Evolutionary conservation across 2,113 vertebrate genomes (phyloP).

Genomic region (Electrona antarctica): DNA sequence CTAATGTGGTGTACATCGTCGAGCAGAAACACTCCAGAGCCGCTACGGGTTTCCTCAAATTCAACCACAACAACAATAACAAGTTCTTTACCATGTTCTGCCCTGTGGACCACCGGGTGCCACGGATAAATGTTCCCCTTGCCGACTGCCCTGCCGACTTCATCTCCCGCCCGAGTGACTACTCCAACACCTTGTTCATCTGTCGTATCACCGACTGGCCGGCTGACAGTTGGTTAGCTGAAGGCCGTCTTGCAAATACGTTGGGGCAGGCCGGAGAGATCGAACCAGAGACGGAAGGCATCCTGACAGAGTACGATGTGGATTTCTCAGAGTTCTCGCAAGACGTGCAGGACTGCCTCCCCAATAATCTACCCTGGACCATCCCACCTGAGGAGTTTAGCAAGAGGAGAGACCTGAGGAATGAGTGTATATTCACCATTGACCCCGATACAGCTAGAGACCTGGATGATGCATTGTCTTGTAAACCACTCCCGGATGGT

Average conservation of each 20-base stretch:
- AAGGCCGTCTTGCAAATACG: slow-evolving; percentile 88
- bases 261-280: slow-evolving; percentile 96
- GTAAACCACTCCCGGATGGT: slow-evolving; percentile 92
- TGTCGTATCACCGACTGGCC: slow-evolving; percentile 92
- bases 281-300: slow-evolving; percentile 95
- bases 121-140: slow-evolving; percentile 88
- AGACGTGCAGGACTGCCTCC: slow-evolving; percentile 88
- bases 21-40: slow-evolving; percentile 95
- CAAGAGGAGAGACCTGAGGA: slow-evolving; percentile 89
- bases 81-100: slow-evolving; percentile 93
- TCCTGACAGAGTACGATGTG: slow-evolving; percentile 90
- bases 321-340: slow-evolving; percentile 92
- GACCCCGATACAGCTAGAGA: slow-evolving; percentile 95
- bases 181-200: slow-evolving; percentile 87
- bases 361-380: slow-evolving; percentile 87
- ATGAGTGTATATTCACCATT: slow-evolving; percentile 95
- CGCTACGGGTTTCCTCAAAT: slow-evolving; percentile 90
- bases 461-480: slow-evolving; percentile 96
- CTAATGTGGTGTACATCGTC: slow-evolving; percentile 93
- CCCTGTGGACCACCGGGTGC: slow-evolving; percentile 93
- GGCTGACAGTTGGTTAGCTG: slow-evolving; percentile 89
- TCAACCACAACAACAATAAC: slow-evolving; percentile 77
- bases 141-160: slow-evolving; percentile 90
- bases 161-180: slow-evolving; percentile 81
- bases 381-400: slow-evolving; percentile 84